phyloP scores from a whole-genome alignment of 2,113 vertebrate genomes.

The Lucifuga dentata region DNA sequence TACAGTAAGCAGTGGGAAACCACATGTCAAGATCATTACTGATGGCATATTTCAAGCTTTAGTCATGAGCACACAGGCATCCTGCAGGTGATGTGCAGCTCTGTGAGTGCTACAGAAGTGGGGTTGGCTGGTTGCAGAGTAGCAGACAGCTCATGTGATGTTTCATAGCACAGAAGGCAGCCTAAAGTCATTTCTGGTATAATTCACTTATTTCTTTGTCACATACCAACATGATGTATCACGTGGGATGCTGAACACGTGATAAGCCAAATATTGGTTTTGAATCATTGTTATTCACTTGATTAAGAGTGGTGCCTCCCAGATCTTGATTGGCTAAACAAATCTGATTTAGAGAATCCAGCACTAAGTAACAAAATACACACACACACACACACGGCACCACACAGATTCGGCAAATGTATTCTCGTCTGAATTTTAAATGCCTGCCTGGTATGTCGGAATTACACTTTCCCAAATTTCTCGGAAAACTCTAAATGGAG shows the following conservation, averaged over 20 bases:
- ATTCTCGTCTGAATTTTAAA: too few relatives aligned
- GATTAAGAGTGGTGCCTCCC: too few relatives aligned
- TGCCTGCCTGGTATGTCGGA: background rate
- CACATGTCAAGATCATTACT: background rate
- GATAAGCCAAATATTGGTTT: too few relatives aligned
- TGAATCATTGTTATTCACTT: too few relatives aligned
- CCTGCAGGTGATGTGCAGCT: conserved; percentile 1
- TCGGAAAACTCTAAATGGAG: background rate
- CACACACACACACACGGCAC: background rate
- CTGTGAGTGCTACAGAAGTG: too few relatives aligned
- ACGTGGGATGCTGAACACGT: too few relatives aligned
- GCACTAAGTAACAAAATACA: background rate
- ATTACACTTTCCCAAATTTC: background rate
- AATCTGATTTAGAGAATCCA: too few relatives aligned
- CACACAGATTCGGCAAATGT: too few relatives aligned
- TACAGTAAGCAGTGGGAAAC: background rate
- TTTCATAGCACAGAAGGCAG: background rate
- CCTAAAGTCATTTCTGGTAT: too few relatives aligned
- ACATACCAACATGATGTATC: too few relatives aligned
- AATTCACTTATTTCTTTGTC: too few relatives aligned
- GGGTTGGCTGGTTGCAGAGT: background rate
- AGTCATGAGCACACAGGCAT: conserved; percentile 38
- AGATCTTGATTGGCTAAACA: too few relatives aligned
- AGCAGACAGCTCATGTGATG: background rate
- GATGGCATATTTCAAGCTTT: conserved; percentile 36